phyloP scores from a whole-genome alignment of 1,140 invertebrate genomes.

The Branchinecta lindahli region DNA sequence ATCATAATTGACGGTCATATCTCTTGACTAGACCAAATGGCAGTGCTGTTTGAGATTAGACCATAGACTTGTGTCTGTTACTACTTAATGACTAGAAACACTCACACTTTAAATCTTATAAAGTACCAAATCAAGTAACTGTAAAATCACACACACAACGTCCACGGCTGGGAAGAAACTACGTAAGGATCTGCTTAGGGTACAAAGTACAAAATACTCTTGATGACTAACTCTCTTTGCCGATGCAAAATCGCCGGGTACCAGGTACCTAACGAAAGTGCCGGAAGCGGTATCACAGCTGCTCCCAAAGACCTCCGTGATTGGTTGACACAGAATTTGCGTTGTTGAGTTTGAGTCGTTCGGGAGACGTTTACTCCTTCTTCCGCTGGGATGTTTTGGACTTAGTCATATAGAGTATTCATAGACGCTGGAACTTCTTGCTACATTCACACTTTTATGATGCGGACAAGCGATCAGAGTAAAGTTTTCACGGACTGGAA shows the following conservation, averaged over 20 bases:
- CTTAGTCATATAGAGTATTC: no score
- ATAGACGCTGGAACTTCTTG: no score
- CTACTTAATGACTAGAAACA: constrained; percentile 10
- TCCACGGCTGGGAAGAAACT: background rate
- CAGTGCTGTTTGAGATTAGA: background rate
- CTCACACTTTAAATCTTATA: background rate
- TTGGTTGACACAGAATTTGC: no score
- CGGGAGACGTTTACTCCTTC: no score
- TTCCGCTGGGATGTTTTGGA: no score
- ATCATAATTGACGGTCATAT: background rate
- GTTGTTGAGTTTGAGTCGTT: no score
- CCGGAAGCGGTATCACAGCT: background rate
- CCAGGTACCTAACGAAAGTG: background rate
- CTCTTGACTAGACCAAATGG: constrained; percentile 2
- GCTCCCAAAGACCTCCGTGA: no score
- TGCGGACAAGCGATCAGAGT: no score
- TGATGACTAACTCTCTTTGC: background rate
- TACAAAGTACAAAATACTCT: background rate
- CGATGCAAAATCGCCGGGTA: background rate
- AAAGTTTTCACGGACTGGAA: no score
- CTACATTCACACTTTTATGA: no score
- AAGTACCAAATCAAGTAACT: background rate
- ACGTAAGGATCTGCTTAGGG: background rate
- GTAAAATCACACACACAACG: background rate
- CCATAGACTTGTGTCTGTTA: background rate